phyloP scores from a whole-genome alignment of 35 echinoderm and acorn worm species.

The Chiridota heheva region DNA sequence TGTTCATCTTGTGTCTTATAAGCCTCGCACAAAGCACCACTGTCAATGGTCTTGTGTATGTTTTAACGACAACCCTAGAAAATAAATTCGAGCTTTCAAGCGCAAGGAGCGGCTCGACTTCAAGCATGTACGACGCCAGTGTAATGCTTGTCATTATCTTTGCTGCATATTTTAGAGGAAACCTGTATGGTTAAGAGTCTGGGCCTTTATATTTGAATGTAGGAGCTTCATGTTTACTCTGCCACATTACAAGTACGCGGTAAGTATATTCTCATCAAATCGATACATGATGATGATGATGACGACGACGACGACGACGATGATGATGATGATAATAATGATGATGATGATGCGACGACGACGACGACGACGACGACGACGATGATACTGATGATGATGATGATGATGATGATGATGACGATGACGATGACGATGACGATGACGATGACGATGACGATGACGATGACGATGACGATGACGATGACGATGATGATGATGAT shows the following conservation, averaged over 20 bases:
- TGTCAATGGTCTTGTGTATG: slow-evolving; percentile 75
- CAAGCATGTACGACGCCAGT: slow-evolving; percentile 65
- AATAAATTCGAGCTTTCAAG: slow-evolving; percentile 65
- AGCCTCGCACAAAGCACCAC: slow-evolving; percentile 48
- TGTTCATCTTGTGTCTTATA: slow-evolving; percentile 34
- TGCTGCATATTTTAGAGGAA: slow-evolving; percentile 70
- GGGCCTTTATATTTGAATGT: slow-evolving; percentile 25
- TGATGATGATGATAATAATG: too few relatives aligned
- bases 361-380: too few relatives aligned
- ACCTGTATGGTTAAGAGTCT: slow-evolving; percentile 40
- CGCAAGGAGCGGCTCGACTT: slow-evolving; percentile 50
- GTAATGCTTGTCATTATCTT: slow-evolving; percentile 52
- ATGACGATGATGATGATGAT: too few relatives aligned
- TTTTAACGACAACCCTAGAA: slow-evolving; percentile 70
- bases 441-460: too few relatives aligned
- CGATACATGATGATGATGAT: too few relatives aligned
- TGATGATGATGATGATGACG: too few relatives aligned
- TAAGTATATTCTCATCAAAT: background rate
- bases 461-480: too few relatives aligned
- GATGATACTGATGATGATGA: too few relatives aligned
- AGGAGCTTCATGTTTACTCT: slow-evolving; percentile 27
- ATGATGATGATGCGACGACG: too few relatives aligned
- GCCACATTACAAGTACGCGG: slow-evolving; percentile 44
- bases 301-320: too few relatives aligned
- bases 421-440: too few relatives aligned